Evolutionary conservation across 30 jellyfish, hydroid and myxozoan species (phyloP), one percentile per base, ranked within the genome.

Genomic region (Chironex yamaguchii): DNA sequence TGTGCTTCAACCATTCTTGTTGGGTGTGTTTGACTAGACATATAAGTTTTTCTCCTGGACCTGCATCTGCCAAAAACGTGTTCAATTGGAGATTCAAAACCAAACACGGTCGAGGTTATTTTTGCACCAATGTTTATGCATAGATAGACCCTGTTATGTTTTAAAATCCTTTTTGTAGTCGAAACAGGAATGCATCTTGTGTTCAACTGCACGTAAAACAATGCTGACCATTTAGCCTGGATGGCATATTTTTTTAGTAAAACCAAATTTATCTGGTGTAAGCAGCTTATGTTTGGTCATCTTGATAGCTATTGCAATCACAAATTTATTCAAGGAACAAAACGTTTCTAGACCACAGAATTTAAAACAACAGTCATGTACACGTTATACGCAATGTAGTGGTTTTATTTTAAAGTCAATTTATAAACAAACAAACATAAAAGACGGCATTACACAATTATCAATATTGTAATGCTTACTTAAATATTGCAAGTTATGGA

Each of bases 61-160:
- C 17, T 6, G 58, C 58, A 42, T 42, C 58, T 42, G 58, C 13
- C 58, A 42, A 42, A 42, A 42, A 42, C 17, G 58, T 42, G 58
- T 42, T 42, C 58, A 9, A 6, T 42, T 42, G 17, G 17, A 17
- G 17, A 42, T 42, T 6, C 58, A 9, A 17, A 42, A 42, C 58
- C 58, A 42, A 17, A 42, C 58, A n/a, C n/a, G 50, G 28, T 4
- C 23, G 23, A 52, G 26, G 49, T 65, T 65, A 28, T 20, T 65
- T 34, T 71, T 34, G 25, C 84, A 71, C 12, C 84, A 71, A 30
- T 27, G 34, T 58, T 71, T 27, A 58, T 71, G 84, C 84, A 71
- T 34, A 27, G 84, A n/a, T 27, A 71, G 76, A 32, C 77, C 84
- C 34, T 71, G 76, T 71, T 74, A 34, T 71, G 84, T 71, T 71